Evolutionary conservation across 2,888 invertebrate species (phyloP).

Genomic region (Oscheius sp.): DNA sequence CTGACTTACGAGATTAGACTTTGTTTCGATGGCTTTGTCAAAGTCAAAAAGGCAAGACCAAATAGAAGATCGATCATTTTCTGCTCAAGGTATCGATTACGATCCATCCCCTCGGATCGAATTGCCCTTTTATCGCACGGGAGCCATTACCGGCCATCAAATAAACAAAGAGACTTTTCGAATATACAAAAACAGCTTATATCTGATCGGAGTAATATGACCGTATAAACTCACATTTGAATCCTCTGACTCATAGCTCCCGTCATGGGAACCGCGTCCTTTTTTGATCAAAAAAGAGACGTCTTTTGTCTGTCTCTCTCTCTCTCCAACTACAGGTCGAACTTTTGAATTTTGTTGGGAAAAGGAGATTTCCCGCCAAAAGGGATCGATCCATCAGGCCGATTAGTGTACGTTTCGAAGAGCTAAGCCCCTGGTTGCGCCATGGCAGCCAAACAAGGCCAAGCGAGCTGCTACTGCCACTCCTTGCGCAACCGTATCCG

Average conservation of each 20-base stretch:
- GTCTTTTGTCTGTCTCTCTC: too few species aligned
- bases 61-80: slow-evolving; percentile 13
- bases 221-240: slow-evolving; percentile 9
- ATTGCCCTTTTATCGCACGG: slow-evolving; percentile 27
- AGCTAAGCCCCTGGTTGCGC: slow-evolving; percentile 7
- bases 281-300: too few species aligned
- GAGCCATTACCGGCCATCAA: slow-evolving; percentile 25
- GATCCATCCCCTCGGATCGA: slow-evolving; percentile 12
- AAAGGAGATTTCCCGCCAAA: too few species aligned
- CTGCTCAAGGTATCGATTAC: slow-evolving; percentile 12
- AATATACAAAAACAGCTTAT: slow-evolving; percentile 25
- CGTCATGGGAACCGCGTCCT: too few species aligned
- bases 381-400: not conserved
- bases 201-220: slow-evolving; percentile 16
- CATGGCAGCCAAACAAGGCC: slow-evolving; percentile 23
- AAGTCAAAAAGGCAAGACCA: too few species aligned
- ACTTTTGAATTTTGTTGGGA: too few species aligned
- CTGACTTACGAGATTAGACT: too few species aligned
- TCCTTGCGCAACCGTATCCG: slow-evolving; percentile 25
- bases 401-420: slow-evolving; percentile 13
- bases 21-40: too few species aligned
- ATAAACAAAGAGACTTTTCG: slow-evolving; percentile 4
- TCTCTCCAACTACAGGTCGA: too few species aligned
- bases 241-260: too few species aligned
- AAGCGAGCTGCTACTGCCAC: slow-evolving; percentile 17